phyloP scores from a whole-genome alignment of 2,113 vertebrate species.

The Stercorarius parasiticus region DNA sequence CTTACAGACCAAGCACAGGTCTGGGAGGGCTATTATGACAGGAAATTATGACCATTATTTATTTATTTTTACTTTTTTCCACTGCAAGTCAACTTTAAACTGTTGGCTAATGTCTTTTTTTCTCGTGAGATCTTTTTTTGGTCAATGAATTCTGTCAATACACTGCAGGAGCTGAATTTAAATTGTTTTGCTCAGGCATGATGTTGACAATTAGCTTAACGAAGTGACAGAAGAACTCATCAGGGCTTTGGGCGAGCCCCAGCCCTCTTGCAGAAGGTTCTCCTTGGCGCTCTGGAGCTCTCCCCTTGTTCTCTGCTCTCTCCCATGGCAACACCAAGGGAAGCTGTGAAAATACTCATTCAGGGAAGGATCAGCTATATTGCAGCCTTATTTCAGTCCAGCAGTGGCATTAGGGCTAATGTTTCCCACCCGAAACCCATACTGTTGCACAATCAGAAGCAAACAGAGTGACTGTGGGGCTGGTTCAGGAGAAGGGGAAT shows the following conservation, averaged over 20 bases:
- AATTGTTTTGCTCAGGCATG: conserved; percentile 12
- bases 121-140: not conserved
- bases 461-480: not conserved
- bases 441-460: not conserved
- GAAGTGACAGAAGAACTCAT: conserved; percentile 40
- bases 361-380: not conserved
- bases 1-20: conserved; percentile 50
- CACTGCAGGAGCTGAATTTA: conserved; percentile 10
- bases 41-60: conserved; percentile 62
- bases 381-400: not conserved
- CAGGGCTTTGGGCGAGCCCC: not conserved
- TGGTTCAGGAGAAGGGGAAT: not conserved
- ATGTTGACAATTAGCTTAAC: conserved; percentile 38
- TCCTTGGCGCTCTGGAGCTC: not conserved
- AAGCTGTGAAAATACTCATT: not conserved
- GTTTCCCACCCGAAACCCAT: not conserved
- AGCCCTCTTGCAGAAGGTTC: conserved; percentile 40
- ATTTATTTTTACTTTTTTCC: not conserved
- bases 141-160: conserved; percentile 21
- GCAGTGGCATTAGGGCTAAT: not conserved
- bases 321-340: not conserved
- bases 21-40: conserved; percentile 57
- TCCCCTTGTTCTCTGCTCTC: not conserved
- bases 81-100: conserved; percentile 9
- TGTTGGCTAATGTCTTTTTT: not conserved